phyloP scores from a whole-genome alignment of 2,888 invertebrate genomes.

The Hyposoter didymator region DNA sequence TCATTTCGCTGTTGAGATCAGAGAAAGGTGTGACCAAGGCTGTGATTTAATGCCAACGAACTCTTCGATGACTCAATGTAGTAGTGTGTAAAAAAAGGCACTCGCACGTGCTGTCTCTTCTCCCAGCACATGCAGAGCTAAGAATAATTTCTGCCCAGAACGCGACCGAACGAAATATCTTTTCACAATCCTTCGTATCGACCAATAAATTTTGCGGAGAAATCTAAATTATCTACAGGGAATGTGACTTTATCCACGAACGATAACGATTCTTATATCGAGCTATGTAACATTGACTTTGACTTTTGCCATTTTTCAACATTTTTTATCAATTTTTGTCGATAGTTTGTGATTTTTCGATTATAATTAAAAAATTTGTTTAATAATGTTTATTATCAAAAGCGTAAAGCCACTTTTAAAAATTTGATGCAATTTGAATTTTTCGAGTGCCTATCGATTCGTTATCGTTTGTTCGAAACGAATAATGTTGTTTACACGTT shows the following conservation, averaged over 20 bases:
- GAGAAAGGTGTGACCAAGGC: conserved; percentile 23
- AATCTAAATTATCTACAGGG: neutral
- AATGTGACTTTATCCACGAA: neutral
- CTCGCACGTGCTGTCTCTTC: neutral
- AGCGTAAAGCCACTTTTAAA: too few relatives aligned
- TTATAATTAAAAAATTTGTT: too few relatives aligned
- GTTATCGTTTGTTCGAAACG: too few relatives aligned
- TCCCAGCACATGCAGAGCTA: neutral
- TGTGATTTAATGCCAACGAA: conserved; percentile 12
- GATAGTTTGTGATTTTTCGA: too few relatives aligned
- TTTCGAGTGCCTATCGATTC: too few relatives aligned
- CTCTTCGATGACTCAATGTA: neutral
- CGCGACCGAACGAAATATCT: neutral
- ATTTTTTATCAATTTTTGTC: too few relatives aligned
- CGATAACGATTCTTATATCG: too few relatives aligned
- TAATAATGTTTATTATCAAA: too few relatives aligned
- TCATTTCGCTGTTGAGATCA: neutral
- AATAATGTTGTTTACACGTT: too few relatives aligned
- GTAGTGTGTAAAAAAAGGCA: neutral
- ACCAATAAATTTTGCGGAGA: neutral
- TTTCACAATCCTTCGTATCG: neutral
- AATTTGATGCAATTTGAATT: too few relatives aligned
- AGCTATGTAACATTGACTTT: too few relatives aligned
- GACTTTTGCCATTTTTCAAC: too few relatives aligned
- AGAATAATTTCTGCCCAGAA: neutral